Percentiles rank a stretch among this genome's conserved stretches.
Evolutionary conservation across 2,113 vertebrate genomes (phyloP).

Genomic region (Agapornis roseicollis): DNA sequence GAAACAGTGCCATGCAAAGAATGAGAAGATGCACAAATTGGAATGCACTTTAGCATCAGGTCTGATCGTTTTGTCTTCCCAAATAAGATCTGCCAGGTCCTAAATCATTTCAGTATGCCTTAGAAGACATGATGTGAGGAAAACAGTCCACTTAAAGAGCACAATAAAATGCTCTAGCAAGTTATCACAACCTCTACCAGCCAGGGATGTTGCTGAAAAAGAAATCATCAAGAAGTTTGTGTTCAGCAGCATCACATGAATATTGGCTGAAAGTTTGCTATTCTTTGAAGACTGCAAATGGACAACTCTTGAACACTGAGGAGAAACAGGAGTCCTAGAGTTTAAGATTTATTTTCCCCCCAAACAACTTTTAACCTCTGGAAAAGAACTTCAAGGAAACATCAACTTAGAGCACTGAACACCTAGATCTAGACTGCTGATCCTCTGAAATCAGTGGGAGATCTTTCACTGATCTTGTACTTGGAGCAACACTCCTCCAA

Average conservation of each 20-base stretch:
- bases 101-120: background rate
- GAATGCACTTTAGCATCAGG: background rate
- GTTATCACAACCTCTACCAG: background rate
- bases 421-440: background rate
- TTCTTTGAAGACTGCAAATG: background rate
- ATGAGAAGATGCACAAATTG: background rate
- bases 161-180: background rate
- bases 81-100: background rate
- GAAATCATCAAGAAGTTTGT: background rate
- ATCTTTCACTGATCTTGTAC: background rate
- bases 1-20: background rate
- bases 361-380: background rate
- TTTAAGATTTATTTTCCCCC: background rate
- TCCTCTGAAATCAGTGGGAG: background rate
- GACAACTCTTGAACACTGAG: background rate
- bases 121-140: background rate
- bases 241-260: background rate
- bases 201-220: background rate
- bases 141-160: background rate
- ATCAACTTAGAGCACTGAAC: background rate
- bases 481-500: background rate
- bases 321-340: background rate
- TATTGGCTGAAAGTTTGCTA: background rate
- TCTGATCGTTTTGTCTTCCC: background rate
- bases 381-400: background rate